A percentile compares a stretch with the other conserved stretches of the same genome.
Evolutionary conservation across 2,888 invertebrate species (phyloP).

Genomic region (Thereva unica): DNA sequence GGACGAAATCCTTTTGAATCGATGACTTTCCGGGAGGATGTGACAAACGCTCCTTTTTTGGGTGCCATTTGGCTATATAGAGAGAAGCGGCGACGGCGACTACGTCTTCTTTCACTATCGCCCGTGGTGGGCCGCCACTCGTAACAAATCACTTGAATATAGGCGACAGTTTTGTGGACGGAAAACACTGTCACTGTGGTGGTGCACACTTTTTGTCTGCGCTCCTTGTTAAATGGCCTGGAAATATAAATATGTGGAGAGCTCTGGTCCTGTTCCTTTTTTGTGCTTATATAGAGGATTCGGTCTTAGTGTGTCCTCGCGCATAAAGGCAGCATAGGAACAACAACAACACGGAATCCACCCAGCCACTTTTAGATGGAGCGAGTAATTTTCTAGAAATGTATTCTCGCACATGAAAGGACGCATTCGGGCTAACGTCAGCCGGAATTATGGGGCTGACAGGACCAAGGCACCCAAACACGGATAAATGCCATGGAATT

Average conservation of each 20-base stretch:
- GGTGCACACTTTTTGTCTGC: slow-evolving; percentile 11
- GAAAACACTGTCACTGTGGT: slow-evolving; percentile 20
- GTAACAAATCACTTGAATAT: slow-evolving; percentile 23
- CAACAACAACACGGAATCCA: slow-evolving; percentile 6
- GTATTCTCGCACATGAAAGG: slow-evolving; percentile 31
- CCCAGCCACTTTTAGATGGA: slow-evolving; percentile 21
- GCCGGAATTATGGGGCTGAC: slow-evolving; percentile 24
- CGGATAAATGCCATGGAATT: slow-evolving; percentile 12
- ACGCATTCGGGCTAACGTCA: slow-evolving; percentile 13
- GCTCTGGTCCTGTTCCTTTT: slow-evolving; percentile 2
- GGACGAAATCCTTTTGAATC: slow-evolving; percentile 6
- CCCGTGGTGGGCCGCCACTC: neutral
- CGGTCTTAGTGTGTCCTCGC: neutral
- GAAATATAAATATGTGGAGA: slow-evolving; percentile 38
- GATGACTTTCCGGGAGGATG: slow-evolving; percentile 33
- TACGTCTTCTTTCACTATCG: neutral
- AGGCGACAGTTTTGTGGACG: slow-evolving; percentile 15
- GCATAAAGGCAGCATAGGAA: neutral
- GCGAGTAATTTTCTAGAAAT: slow-evolving; percentile 30
- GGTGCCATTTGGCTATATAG: slow-evolving; percentile 16
- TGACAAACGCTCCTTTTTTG: slow-evolving; percentile 36
- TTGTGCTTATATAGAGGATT: slow-evolving; percentile 9
- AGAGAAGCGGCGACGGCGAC: neutral
- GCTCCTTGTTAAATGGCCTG: slow-evolving; percentile 35
- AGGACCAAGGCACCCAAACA: slow-evolving; percentile 7